phyloP scores from a whole-genome alignment of 2,113 vertebrate species.

The rat (Rattus norvegicus) region DNA sequence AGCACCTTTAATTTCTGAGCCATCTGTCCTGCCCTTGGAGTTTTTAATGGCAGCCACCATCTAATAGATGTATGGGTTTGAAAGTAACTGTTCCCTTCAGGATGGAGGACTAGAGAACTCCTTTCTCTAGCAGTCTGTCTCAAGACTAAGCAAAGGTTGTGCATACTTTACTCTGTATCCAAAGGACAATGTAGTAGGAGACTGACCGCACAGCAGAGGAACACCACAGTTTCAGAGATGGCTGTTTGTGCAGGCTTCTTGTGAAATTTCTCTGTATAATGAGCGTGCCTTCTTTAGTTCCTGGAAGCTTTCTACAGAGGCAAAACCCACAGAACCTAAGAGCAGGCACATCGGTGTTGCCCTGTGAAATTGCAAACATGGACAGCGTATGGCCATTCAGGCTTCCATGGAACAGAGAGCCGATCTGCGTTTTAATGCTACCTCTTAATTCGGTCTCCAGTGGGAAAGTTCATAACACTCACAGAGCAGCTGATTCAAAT shows the following conservation, averaged over 20 bases:
- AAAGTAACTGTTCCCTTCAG: background rate
- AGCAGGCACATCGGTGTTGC: slow-evolving; percentile 49
- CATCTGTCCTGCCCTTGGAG: too few relatives aligned
- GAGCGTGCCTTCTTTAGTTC: slow-evolving; percentile 63
- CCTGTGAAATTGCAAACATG: slow-evolving; percentile 77
- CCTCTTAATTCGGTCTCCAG: slow-evolving; percentile 80
- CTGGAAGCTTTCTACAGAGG: slow-evolving; percentile 4
- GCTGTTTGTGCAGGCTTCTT: slow-evolving; percentile 47
- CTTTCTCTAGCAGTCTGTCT: background rate
- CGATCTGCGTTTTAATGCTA: slow-evolving; percentile 78
- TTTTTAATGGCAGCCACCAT: background rate
- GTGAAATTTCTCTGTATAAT: slow-evolving; percentile 34
- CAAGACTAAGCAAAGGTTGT: background rate
- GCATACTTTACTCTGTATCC: background rate
- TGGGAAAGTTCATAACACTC: slow-evolving; percentile 81
- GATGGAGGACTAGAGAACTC: background rate
- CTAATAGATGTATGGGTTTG: background rate
- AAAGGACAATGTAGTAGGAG: background rate
- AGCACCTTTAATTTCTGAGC: too few relatives aligned
- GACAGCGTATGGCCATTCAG: slow-evolving; percentile 76
- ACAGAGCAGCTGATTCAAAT: slow-evolving; percentile 77
- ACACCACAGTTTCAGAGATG: background rate
- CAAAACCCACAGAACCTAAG: background rate
- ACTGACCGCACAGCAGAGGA: background rate
- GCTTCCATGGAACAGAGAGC: slow-evolving; percentile 75